phyloP scores from a whole-genome alignment of 2,888 invertebrate genomes.

The Tethea ocularis region DNA sequence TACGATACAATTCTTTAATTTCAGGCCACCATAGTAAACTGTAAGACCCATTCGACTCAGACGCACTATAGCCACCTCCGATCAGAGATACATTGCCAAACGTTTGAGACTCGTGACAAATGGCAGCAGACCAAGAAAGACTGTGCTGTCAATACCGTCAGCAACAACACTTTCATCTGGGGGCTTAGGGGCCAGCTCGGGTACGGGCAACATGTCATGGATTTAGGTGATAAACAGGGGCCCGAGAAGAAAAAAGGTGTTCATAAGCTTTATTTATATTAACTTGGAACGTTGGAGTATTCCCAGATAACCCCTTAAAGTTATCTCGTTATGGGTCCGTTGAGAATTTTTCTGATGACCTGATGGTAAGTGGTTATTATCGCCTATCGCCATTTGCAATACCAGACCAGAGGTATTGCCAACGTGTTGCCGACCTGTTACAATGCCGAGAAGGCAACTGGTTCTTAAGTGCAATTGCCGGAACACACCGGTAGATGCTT shows the following conservation, averaged over 20 bases:
- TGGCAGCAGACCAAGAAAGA: conserved; percentile 64
- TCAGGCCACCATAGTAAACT: conserved; percentile 85
- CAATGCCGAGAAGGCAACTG: no score
- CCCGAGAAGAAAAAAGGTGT: conserved; percentile 47
- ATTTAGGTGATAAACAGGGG: conserved; percentile 36
- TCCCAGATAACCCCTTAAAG: no score
- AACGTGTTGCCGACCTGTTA: no score
- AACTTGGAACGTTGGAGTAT: no score
- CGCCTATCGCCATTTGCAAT: no score
- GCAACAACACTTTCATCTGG: conserved; percentile 70
- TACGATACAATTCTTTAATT: no score
- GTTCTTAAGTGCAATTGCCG: no score
- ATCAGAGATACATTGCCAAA: conserved; percentile 86
- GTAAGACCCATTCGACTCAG: conserved; percentile 87
- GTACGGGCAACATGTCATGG: conserved; percentile 80
- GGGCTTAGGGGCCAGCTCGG: conserved; percentile 83
- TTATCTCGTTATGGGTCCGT: no score
- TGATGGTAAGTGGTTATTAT: no score
- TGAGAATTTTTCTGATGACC: no score
- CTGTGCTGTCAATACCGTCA: conserved; percentile 50
- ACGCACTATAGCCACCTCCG: conserved; percentile 86
- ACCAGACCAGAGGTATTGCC: no score
- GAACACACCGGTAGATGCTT: no score
- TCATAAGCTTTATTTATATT: not conserved
- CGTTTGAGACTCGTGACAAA: conserved; percentile 71